These are phyloP conservation scores for Dromococcyx pavoninus DNA, from an alignment of 2,797 vertebrate species.

Conservation along the genomic window DNA sequence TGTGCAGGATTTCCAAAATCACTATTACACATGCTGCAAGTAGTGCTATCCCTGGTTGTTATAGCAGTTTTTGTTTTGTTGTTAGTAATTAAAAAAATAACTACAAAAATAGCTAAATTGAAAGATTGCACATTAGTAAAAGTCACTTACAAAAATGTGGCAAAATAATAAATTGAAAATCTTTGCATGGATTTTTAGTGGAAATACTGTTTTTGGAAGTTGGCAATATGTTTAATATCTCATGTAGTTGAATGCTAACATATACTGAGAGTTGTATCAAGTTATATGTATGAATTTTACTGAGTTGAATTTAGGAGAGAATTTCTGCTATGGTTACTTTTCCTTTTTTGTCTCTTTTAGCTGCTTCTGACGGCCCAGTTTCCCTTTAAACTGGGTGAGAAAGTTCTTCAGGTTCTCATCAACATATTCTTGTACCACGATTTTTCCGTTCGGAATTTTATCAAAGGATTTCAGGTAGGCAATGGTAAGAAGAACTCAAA, in stretches of 20 bases:
- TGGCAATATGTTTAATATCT: background rate
- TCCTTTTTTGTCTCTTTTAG: conserved; percentile 72
- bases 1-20: background rate
- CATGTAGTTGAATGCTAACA: background rate
- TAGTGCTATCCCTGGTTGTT: background rate
- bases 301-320: background rate
- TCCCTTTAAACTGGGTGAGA: conserved; percentile 90
- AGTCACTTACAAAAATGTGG: background rate
- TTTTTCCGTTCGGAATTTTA: conserved; percentile 95
- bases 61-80: background rate
- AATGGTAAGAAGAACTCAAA: background rate
- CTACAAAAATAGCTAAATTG: background rate
- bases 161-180: background rate
- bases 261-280: background rate
- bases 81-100: background rate
- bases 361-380: conserved; percentile 85
- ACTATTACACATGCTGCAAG: background rate
- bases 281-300: background rate
- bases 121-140: background rate
- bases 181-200: background rate
- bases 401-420: conserved; percentile 90
- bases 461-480: conserved; percentile 95
- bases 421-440: conserved; percentile 96
- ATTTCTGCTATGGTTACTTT: background rate
- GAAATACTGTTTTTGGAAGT: background rate